phyloP scores from a whole-genome alignment of 1,140 invertebrate genomes.

The Bombus turneri region DNA sequence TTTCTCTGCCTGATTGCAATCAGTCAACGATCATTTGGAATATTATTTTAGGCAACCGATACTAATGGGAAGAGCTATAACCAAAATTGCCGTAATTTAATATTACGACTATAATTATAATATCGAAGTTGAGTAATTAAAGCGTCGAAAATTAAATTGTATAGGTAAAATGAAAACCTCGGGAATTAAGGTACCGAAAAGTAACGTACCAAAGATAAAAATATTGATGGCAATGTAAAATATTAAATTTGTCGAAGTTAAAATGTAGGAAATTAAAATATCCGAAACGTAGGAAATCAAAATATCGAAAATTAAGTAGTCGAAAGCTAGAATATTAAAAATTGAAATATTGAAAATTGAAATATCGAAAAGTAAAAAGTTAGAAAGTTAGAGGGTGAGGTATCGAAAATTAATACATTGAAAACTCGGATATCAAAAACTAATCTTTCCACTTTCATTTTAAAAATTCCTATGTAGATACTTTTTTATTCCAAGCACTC shows the following conservation, averaged over 20 bases:
- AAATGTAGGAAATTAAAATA: not conserved
- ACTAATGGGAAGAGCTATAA: not conserved
- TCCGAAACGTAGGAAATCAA: not conserved
- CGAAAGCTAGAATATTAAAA: not conserved
- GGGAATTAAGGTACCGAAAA: not conserved
- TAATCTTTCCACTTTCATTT: not conserved
- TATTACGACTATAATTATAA: not conserved
- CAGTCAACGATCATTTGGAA: not conserved
- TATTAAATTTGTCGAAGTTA: not conserved
- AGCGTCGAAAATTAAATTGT: not conserved
- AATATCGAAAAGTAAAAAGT: not conserved
- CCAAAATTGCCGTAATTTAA: not conserved
- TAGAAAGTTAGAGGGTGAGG: too few species aligned
- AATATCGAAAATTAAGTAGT: not conserved
- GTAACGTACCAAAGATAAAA: not conserved
- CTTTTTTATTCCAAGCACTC: not conserved
- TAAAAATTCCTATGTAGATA: not conserved
- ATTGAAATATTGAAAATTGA: not conserved
- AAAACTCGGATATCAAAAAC: not conserved
- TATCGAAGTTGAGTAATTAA: not conserved
- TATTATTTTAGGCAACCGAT: not conserved
- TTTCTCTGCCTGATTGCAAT: not conserved
- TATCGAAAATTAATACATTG: not conserved
- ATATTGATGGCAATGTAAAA: not conserved
- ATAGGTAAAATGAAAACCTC: too few species aligned